Conservation (phyloP, 2,888 invertebrate genomes). For the Tetanocera ferruginea region DNA sequence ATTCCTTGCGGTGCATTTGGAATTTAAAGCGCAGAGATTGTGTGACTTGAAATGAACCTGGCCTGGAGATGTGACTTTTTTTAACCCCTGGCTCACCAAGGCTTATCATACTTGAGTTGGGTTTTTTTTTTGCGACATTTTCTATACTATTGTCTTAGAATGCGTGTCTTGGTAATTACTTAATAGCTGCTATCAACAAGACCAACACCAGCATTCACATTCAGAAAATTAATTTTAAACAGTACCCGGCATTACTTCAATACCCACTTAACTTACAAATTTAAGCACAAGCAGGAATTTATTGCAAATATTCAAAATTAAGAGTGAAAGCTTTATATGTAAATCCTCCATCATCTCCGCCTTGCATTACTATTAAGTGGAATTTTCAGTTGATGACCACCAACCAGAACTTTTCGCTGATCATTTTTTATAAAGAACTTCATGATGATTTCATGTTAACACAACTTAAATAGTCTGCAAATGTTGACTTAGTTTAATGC, state of each 20-base stretch:
- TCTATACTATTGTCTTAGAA: background rate
- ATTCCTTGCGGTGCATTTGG: constrained; percentile 21
- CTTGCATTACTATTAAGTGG: too few relatives aligned
- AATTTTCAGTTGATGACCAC: background rate
- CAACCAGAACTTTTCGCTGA: constrained; percentile 7
- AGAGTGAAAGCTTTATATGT: background rate
- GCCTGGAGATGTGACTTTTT: background rate
- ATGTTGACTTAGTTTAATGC: background rate
- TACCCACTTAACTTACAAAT: background rate
- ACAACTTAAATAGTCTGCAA: constrained; percentile 20
- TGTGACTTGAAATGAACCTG: background rate
- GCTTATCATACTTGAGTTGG: background rate
- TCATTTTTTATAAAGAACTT: background rate
- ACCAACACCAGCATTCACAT: too few relatives aligned
- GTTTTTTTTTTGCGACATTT: background rate
- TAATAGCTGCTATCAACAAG: too few relatives aligned
- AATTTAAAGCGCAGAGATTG: constrained; percentile 18
- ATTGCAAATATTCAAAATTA: background rate
- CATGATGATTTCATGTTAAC: background rate
- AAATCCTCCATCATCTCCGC: background rate
- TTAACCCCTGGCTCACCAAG: too few relatives aligned
- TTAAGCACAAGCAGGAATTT: background rate
- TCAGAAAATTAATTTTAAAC: too few relatives aligned
- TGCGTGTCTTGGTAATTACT: background rate
- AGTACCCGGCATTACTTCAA: too few relatives aligned